Conservation (phyloP, 2,797 vertebrate species). For the Pterois miles region DNA sequence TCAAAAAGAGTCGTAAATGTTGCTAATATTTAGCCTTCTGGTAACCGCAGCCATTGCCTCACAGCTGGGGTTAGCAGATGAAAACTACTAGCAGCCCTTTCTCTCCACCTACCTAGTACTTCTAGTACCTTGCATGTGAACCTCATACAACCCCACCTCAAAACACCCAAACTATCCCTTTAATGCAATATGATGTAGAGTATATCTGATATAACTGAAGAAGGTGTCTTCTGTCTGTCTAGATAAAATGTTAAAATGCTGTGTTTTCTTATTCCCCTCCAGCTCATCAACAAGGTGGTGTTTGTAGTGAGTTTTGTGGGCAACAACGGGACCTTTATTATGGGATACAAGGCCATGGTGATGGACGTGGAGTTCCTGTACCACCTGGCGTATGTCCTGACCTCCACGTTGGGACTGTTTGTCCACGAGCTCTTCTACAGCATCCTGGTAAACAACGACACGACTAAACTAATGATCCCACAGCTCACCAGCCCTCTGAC, state of each 20-base stretch:
- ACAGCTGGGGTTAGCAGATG: too few species aligned
- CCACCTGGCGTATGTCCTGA: constrained; percentile 93
- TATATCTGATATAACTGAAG: too few species aligned
- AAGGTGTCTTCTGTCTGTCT: background rate
- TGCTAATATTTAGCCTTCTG: too few species aligned
- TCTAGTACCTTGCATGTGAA: too few species aligned
- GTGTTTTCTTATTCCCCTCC: constrained; percentile 26
- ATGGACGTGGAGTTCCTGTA: constrained; percentile 98
- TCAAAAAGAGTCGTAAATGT: too few species aligned
- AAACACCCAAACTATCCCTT: too few species aligned
- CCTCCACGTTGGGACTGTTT: constrained; percentile 93
- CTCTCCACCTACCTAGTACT: too few species aligned
- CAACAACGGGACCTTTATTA: constrained; percentile 97
- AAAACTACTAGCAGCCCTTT: too few species aligned
- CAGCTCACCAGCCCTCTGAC: background rate
- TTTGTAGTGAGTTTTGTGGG: constrained; percentile 98
- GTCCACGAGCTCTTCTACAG: constrained; percentile 98
- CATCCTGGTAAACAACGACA: constrained; percentile 86
- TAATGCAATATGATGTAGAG: too few species aligned
- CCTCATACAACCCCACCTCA: too few species aligned
- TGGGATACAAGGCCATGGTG: constrained; percentile 96
- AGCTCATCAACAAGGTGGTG: constrained; percentile 97
- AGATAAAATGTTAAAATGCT: background rate
- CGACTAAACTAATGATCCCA: background rate
- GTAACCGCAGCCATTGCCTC: too few species aligned